A percentile compares a stretch with the other conserved stretches of the same genome.
phyloP scores from a whole-genome alignment of 2,113 vertebrate genomes.

The Gasterosteus nipponicus region DNA sequence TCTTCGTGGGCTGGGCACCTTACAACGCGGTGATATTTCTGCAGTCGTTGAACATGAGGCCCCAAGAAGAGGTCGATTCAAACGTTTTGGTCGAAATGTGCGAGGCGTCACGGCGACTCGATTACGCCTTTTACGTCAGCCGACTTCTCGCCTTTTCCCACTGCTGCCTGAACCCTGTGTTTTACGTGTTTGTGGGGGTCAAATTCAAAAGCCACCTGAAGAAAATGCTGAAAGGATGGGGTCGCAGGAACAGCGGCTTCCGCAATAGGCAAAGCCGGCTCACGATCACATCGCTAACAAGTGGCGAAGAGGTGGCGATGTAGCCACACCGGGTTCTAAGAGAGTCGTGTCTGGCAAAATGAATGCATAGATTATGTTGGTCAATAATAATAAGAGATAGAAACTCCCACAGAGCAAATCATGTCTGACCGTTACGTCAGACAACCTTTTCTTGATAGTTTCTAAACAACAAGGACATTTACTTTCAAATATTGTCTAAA shows the following conservation, averaged over 20 bases:
- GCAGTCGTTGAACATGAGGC: constrained; percentile 50
- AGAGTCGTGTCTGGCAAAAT: background rate
- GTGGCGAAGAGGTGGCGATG: constrained; percentile 73
- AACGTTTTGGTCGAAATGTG: rapidly evolving
- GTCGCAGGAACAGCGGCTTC: background rate
- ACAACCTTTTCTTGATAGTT: background rate
- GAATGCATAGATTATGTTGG: background rate
- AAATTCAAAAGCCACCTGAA: constrained; percentile 91
- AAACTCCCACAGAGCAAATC: background rate
- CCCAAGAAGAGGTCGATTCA: rapidly evolving
- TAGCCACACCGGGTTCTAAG: constrained; percentile 17
- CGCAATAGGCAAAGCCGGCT: constrained; percentile 17
- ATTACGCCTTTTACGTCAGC: constrained; percentile 78
- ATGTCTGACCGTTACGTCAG: background rate
- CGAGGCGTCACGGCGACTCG: constrained; percentile 27
- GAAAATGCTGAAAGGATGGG: constrained; percentile 66
- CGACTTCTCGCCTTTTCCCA: constrained; percentile 89
- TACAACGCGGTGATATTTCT: constrained; percentile 89
- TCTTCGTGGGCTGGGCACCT: constrained; percentile 93
- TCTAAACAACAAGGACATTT: background rate
- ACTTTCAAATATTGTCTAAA: background rate
- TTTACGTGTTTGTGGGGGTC: constrained; percentile 91
- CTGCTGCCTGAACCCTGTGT: constrained; percentile 93
- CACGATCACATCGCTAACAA: constrained; percentile 65
- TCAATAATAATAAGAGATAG: background rate